Evolutionary conservation across 2,888 invertebrate genomes (phyloP).

Genomic region (Pachydiplax longipennis): DNA sequence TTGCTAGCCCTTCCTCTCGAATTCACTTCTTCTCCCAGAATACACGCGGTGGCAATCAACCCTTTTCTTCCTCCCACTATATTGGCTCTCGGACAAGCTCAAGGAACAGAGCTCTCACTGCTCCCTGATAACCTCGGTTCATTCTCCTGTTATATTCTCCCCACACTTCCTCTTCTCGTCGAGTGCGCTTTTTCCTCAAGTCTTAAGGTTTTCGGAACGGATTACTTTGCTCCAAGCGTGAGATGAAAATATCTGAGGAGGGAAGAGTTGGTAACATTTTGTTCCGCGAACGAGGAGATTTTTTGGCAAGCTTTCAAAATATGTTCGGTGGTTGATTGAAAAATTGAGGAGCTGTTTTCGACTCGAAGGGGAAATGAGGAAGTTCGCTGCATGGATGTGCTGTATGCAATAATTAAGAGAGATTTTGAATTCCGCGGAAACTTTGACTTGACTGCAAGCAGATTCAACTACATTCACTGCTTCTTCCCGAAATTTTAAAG

Average conservation of each 20-base stretch:
- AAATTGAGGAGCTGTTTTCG: not conserved
- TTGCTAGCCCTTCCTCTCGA: not conserved
- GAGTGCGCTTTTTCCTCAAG: not conserved
- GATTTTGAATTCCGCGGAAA: no score
- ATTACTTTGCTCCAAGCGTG: not conserved
- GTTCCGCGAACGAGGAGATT: not conserved
- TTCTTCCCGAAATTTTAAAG: no score
- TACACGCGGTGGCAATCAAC: slow-evolving; percentile 25
- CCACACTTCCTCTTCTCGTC: not conserved
- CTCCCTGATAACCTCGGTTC: not conserved
- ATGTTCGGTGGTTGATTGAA: not conserved
- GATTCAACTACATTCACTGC: no score
- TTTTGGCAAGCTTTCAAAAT: not conserved
- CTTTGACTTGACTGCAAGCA: no score
- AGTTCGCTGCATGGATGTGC: no score
- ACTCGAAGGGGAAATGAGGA: no score
- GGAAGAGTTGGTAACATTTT: not conserved
- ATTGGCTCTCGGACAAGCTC: slow-evolving; percentile 25
- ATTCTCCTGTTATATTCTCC: not conserved
- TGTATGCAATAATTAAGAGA: no score
- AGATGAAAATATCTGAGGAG: not conserved
- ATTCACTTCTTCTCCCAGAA: not conserved
- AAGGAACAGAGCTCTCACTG: slow-evolving; percentile 11
- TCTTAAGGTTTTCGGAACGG: not conserved
- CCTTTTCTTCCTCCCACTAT: slow-evolving; percentile 29